These are phyloP conservation scores for Xiphophorus hellerii DNA, from an alignment of 2,113 vertebrate genomes.

Conservation along the genomic window DNA sequence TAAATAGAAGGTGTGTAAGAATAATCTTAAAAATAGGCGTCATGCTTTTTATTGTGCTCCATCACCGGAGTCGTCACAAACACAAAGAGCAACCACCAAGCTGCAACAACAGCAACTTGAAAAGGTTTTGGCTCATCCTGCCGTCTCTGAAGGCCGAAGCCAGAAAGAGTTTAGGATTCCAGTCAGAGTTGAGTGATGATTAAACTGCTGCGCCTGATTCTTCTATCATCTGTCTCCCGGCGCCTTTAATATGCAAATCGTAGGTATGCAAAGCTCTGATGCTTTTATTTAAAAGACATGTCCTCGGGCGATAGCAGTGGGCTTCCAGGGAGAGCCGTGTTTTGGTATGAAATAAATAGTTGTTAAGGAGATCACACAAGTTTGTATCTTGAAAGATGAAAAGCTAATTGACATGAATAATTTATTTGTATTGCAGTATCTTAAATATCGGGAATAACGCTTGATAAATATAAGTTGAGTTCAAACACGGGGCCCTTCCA, in stretches of 20 bases:
- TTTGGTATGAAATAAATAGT: constrained; percentile 92
- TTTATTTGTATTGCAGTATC: constrained; percentile 80
- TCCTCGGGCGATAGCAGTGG: constrained; percentile 87
- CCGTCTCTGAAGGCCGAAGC: constrained; percentile 60
- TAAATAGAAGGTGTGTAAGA: neutral
- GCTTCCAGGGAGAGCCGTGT: constrained; percentile 88
- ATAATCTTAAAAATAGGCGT: neutral
- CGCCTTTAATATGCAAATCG: constrained; percentile 93
- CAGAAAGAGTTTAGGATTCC: constrained; percentile 74
- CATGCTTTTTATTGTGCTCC: neutral
- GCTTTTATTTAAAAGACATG: constrained; percentile 96
- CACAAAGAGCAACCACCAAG: constrained; percentile 18
- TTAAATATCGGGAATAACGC: constrained; percentile 79
- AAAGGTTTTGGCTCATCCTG: constrained; percentile 45
- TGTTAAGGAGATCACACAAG: constrained; percentile 93
- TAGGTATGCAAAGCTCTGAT: constrained; percentile 91
- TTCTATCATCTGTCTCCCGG: constrained; percentile 76
- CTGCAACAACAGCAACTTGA: constrained; percentile 57
- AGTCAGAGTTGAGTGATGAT: constrained; percentile 81
- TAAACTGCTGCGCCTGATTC: constrained; percentile 77
- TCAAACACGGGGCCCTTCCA: constrained; percentile 63
- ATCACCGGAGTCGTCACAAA: constrained; percentile 46
- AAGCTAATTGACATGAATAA: constrained; percentile 86
- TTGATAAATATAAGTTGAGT: constrained; percentile 76
- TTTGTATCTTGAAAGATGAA: constrained; percentile 90